phyloP scores from a whole-genome alignment of 2,113 vertebrate genomes.

The Numenius arquata region DNA sequence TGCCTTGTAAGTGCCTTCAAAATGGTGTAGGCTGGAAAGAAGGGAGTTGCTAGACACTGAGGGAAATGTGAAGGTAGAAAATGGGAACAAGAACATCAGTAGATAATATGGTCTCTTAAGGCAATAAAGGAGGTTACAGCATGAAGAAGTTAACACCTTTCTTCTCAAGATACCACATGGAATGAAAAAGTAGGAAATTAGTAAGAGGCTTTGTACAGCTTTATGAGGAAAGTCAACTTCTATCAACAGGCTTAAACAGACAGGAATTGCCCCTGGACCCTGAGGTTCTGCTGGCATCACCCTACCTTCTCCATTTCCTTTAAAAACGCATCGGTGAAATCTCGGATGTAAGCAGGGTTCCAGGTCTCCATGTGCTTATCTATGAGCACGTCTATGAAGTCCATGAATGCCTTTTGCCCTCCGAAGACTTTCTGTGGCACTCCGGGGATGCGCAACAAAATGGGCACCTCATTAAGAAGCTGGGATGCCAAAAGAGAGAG shows the following conservation, averaged over 20 bases:
- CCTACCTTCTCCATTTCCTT: conserved; percentile 71
- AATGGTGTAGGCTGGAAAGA: not conserved
- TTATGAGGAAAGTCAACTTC: not conserved
- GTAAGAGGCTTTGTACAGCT: not conserved
- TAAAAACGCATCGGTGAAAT: conserved; percentile 69
- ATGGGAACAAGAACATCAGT: not conserved
- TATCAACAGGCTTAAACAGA: not conserved
- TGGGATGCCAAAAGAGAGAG: conserved; percentile 3
- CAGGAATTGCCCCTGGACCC: not conserved
- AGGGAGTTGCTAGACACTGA: not conserved
- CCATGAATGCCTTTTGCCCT: not conserved
- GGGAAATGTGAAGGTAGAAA: not conserved
- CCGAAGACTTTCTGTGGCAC: conserved; percentile 2
- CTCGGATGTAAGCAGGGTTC: conserved; percentile 12
- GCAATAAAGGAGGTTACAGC: not conserved
- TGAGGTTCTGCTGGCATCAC: not conserved
- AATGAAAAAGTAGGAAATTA: not conserved
- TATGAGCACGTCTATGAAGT: not conserved
- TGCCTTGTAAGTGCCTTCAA: not conserved
- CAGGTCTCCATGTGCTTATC: conserved; percentile 11
- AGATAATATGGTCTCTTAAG: not conserved
- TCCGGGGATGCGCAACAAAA: conserved; percentile 56
- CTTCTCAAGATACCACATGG: not conserved
- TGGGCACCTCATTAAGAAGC: conserved; percentile 39
- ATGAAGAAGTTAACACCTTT: not conserved